Evolutionary conservation across 2,797 vertebrate species (phyloP).

Genomic region (Hirundo rustica): DNA sequence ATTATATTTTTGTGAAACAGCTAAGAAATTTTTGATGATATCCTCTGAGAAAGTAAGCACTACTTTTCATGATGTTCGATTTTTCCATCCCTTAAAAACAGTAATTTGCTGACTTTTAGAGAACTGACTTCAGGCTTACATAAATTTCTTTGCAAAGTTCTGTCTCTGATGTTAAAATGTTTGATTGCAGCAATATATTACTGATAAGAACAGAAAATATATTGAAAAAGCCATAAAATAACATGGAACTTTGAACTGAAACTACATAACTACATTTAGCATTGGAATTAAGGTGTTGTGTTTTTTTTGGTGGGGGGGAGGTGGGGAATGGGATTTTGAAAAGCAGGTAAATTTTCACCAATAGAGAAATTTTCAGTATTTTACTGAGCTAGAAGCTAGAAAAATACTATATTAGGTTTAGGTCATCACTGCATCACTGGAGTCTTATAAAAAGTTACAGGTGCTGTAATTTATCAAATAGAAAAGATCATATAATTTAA

Average conservation of each 20-base stretch:
- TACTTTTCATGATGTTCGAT: neutral
- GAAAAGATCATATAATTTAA: neutral
- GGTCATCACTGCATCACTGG: neutral
- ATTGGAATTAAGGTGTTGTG: neutral
- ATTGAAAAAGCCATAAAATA: neutral
- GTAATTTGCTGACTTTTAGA: conserved; percentile 3
- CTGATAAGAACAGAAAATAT: neutral
- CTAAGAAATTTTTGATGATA: neutral
- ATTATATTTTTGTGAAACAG: neutral
- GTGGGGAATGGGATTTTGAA: neutral
- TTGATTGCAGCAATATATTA: neutral
- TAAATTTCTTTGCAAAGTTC: neutral
- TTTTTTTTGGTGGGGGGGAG: neutral
- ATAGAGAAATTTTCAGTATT: neutral
- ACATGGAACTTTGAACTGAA: neutral
- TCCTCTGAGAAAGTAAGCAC: neutral
- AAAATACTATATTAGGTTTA: neutral
- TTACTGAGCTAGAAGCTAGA: neutral
- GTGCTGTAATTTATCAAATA: neutral
- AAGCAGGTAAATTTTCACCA: neutral
- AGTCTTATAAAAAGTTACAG: neutral
- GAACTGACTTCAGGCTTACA: neutral
- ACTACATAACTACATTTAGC: neutral
- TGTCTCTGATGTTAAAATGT: neutral
- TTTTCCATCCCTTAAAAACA: neutral